phyloP scores from a whole-genome alignment of 2,797 vertebrate genomes.

The Morus bassanus region DNA sequence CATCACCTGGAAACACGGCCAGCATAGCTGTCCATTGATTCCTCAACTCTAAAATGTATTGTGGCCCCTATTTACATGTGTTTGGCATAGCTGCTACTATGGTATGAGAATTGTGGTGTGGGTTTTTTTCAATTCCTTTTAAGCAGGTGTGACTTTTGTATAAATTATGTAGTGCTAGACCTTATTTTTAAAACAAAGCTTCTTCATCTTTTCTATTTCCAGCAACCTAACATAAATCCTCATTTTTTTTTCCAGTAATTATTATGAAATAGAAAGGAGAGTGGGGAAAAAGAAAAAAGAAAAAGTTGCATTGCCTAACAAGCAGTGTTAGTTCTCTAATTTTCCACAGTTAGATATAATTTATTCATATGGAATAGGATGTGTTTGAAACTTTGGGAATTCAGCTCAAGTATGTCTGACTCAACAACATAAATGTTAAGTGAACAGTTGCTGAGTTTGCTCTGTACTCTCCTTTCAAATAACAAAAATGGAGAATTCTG shows the following conservation, averaged over 20 bases:
- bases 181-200: background rate
- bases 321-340: background rate
- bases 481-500: background rate
- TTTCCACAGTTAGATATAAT: background rate
- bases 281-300: too few relatives aligned
- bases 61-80: background rate
- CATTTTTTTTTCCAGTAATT: background rate
- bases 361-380: background rate
- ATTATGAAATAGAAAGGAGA: background rate
- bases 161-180: background rate
- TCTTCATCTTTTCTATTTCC: background rate
- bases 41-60: background rate
- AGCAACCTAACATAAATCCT: background rate
- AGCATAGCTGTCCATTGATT: background rate
- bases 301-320: background rate
- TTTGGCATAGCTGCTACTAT: background rate
- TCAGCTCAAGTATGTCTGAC: background rate
- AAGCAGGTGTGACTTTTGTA: background rate
- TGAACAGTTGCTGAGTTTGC: background rate
- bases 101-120: background rate
- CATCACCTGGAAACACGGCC: background rate
- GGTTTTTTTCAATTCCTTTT: background rate
- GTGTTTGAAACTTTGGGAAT: background rate
- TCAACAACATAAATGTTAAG: background rate
- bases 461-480: background rate